A percentile compares a stretch with the other conserved stretches of the same genome.
Evolutionary conservation across 2,797 vertebrate genomes (phyloP).

Genomic region (Paramormyrops hopkinsi): DNA sequence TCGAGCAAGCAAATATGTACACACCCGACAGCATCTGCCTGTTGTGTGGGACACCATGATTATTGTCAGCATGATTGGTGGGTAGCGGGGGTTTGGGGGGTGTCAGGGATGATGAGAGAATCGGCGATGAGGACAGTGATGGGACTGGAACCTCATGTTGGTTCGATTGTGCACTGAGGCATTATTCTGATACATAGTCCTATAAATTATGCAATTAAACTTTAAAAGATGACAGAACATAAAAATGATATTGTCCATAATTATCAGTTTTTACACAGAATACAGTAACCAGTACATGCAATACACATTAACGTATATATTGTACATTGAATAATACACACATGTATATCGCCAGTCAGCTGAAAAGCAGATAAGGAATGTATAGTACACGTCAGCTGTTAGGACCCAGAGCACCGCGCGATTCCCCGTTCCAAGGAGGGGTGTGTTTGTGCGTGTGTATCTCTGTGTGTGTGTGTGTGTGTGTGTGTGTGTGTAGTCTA

Average conservation of each 20-base stretch:
- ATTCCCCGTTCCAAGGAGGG: slow-evolving; percentile 19
- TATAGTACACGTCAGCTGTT: slow-evolving; percentile 36
- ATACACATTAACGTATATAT: background rate
- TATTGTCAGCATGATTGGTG: background rate
- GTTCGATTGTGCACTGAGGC: background rate
- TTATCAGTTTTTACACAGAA: background rate
- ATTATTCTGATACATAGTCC: background rate
- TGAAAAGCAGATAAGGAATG: background rate
- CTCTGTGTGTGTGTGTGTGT: slow-evolving; percentile 26
- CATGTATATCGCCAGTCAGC: background rate
- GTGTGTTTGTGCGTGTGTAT: slow-evolving; percentile 23
- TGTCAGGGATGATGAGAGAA: background rate
- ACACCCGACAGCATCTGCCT: background rate
- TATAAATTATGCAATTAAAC: background rate
- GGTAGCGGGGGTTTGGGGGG: background rate
- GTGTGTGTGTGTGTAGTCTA: slow-evolving; percentile 26
- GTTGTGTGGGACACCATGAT: background rate
- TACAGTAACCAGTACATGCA: background rate
- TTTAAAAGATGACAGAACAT: background rate
- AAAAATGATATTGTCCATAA: background rate
- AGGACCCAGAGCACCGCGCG: slow-evolving; percentile 23
- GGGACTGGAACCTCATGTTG: background rate
- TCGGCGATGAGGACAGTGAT: background rate
- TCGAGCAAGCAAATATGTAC: slow-evolving; percentile 1
- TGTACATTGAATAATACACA: background rate